Conservation (phyloP, 2,888 invertebrate genomes). For the Perdita meconis region DNA sequence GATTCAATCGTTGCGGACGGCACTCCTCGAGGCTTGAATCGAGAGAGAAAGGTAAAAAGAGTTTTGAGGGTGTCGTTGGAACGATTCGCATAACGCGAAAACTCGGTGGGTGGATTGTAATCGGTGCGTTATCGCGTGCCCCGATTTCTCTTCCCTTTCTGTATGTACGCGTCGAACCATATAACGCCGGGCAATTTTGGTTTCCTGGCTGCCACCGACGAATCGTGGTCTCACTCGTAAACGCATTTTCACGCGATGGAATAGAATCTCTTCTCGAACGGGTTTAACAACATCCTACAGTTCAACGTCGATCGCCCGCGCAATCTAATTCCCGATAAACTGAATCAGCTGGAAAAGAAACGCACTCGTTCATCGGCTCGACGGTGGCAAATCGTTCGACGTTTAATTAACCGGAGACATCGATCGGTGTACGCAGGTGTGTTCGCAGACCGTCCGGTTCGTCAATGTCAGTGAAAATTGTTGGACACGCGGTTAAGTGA, state of each 20-base stretch:
- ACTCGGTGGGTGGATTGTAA: constrained; percentile 7
- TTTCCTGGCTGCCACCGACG: constrained; percentile 67
- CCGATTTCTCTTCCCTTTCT: constrained; percentile 21
- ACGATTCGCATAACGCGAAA: not conserved
- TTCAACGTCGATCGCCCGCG: no score
- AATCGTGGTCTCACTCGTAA: constrained; percentile 49
- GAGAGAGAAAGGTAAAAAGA: no score
- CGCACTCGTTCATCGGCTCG: not conserved
- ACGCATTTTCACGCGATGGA: constrained; percentile 54
- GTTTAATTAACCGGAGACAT: constrained; percentile 72
- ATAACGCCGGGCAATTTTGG: constrained; percentile 49
- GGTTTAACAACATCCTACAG: no score
- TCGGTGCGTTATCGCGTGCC: constrained; percentile 26
- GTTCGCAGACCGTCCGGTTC: constrained; percentile 76
- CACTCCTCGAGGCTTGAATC: no score
- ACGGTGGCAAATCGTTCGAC: constrained; percentile 64
- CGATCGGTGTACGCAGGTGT: constrained; percentile 78
- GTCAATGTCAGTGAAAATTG: constrained; percentile 77
- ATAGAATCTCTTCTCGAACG: no score
- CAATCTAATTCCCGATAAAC: no score
- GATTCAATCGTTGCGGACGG: no score
- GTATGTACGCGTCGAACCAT: constrained; percentile 24
- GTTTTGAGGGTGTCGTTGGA: no score
- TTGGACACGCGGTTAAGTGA: constrained; percentile 68
- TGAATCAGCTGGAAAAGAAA: no score